Conservation (phyloP, 2,113 vertebrate species). For the Maccullochella peelii region DNA sequence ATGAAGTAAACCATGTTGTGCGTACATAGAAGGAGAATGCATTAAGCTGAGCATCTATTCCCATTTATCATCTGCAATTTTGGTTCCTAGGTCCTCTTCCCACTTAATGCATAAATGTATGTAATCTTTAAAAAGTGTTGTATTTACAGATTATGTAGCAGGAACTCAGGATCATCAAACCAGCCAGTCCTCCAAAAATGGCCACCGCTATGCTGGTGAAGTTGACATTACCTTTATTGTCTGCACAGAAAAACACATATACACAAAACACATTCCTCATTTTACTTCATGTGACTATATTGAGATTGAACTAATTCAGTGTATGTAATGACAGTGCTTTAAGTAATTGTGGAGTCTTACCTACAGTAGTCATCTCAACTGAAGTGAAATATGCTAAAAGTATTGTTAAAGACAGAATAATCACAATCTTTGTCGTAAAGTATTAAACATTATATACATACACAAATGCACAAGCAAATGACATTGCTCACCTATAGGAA, state of each 20-base stretch:
- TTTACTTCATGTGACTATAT: not conserved
- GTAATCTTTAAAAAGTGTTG: not conserved
- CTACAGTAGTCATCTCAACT: not conserved
- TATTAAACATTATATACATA: not conserved
- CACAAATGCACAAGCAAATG: not conserved
- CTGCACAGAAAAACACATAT: constrained; percentile 20
- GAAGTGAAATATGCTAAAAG: not conserved
- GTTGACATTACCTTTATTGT: accelerated
- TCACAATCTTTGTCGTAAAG: not conserved
- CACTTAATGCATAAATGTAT: not conserved
- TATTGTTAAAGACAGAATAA: not conserved
- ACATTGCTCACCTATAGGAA: constrained; percentile 13
- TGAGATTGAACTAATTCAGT: not conserved
- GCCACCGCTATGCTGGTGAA: not conserved
- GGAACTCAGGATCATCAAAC: constrained; percentile 49
- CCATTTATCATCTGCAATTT: not conserved
- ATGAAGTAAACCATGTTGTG: not conserved
- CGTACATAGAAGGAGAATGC: not conserved
- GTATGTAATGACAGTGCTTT: not conserved
- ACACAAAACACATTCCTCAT: not conserved
- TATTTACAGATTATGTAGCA: constrained; percentile 70
- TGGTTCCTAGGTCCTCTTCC: not conserved
- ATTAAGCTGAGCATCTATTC: not conserved
- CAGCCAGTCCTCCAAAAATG: constrained; percentile 32
- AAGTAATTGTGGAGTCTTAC: not conserved